Percentiles rank a stretch among this genome's conserved stretches.
These are phyloP conservation scores for Amphibalanus amphitrite DNA, from an alignment of 1,140 invertebrate genomes.

Conservation along the genomic window DNA sequence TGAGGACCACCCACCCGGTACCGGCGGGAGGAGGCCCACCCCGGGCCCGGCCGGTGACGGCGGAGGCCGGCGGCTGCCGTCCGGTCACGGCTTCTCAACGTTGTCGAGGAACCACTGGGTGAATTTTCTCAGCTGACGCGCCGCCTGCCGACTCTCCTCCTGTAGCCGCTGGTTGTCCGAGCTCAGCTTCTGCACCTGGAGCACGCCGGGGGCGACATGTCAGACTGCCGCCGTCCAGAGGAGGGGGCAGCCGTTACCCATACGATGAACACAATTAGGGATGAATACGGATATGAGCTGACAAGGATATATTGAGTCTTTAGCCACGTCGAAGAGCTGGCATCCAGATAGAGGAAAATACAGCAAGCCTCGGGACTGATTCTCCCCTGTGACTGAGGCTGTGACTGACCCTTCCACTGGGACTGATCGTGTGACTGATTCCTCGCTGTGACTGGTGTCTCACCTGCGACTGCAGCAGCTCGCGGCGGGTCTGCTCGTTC, in stretches of 20 bases:
- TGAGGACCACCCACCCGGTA: too few relatives aligned
- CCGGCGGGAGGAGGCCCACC: neutral
- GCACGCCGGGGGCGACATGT: neutral
- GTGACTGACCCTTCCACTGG: too few relatives aligned
- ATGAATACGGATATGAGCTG: too few relatives aligned
- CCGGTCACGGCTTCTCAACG: conserved; percentile 44
- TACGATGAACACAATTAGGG: too few relatives aligned
- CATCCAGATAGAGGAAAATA: neutral
- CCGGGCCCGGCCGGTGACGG: too few relatives aligned
- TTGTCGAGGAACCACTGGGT: conserved; percentile 87
- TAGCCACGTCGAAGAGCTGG: neutral
- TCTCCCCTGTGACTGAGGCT: neutral
- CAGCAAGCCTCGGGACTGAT: neutral
- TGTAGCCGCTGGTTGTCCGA: conserved; percentile 70
- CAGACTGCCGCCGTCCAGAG: too few relatives aligned
- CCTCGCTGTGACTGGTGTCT: neutral
- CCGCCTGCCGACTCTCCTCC: conserved; percentile 74
- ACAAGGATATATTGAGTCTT: neutral
- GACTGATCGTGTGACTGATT: too few relatives aligned
- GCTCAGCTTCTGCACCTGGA: conserved; percentile 46
- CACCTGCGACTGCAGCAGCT: conserved; percentile 15
- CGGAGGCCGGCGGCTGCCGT: too few relatives aligned
- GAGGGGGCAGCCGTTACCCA: too few relatives aligned
- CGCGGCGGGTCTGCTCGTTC: neutral
- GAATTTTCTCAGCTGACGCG: conserved; percentile 69